phyloP scores from a whole-genome alignment of 2,888 invertebrate species.

The Drosophila acutilabella region DNA sequence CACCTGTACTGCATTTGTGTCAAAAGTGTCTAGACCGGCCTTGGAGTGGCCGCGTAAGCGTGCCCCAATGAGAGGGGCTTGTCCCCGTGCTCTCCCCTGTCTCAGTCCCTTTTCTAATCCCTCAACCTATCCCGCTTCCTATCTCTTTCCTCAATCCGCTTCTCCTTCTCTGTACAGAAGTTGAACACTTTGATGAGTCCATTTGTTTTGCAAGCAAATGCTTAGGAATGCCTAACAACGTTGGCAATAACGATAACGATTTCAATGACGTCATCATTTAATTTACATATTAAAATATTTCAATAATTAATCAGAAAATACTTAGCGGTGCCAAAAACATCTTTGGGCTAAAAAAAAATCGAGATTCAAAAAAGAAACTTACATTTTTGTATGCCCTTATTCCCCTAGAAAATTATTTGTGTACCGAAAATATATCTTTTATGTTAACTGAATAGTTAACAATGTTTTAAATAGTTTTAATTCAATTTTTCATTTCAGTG shows the following conservation, averaged over 20 bases:
- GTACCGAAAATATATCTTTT: no score
- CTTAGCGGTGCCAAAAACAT: background rate
- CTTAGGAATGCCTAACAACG: conserved; percentile 7
- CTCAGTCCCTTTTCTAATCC: conserved; percentile 30
- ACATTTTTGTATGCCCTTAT: no score
- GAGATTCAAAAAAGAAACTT: no score
- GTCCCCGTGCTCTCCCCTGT: conserved; percentile 30
- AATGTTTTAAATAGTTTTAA: no score
- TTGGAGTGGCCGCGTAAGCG: conserved; percentile 41
- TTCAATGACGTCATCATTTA: background rate
- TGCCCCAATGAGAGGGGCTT: conserved; percentile 39
- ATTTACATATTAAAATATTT: background rate
- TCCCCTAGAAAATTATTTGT: no score
- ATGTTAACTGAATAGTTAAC: no score
- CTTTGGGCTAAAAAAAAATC: no score
- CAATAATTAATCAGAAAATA: background rate
- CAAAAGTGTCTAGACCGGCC: conserved; percentile 74
- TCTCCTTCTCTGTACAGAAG: conserved; percentile 23
- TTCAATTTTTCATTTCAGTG: no score
- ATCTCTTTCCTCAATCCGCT: background rate
- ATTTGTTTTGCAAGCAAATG: conserved; percentile 42
- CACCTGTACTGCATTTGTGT: conserved; percentile 73
- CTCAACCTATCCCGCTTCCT: conserved; percentile 3
- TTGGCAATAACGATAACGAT: background rate
- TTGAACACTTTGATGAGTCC: conserved; percentile 62